These are phyloP conservation scores for Pelvicachromis taeniatus DNA, from an alignment of 2,113 vertebrate genomes.

Conservation along the genomic window DNA sequence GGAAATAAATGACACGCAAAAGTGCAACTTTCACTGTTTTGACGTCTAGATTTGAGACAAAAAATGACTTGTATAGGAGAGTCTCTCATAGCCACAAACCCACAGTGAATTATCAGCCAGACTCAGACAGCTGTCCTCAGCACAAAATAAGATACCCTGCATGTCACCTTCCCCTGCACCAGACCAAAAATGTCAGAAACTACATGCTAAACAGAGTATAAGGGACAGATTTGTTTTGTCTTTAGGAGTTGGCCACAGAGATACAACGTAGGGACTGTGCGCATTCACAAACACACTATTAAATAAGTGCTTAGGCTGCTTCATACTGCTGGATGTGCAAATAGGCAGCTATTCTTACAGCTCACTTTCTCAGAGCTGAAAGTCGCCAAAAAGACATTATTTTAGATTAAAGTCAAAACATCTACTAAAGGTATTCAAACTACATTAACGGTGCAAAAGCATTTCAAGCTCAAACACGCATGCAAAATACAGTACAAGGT, in stretches of 20 bases:
- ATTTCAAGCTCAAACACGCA: not conserved
- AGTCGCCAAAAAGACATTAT: not conserved
- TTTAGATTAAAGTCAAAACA: not conserved
- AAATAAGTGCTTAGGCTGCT: not conserved
- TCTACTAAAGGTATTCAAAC: not conserved
- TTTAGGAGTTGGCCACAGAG: not conserved
- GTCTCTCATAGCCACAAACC: not conserved
- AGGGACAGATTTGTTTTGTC: not conserved
- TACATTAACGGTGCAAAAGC: not conserved
- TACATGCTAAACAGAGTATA: not conserved
- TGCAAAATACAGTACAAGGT: not conserved
- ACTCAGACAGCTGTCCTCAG: not conserved
- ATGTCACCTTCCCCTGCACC: too few relatives aligned
- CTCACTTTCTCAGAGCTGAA: not conserved
- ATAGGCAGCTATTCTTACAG: not conserved
- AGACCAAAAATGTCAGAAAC: not conserved
- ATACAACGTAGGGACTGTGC: not conserved
- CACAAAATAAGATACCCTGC: not conserved
- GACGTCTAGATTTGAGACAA: not conserved
- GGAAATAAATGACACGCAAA: not conserved
- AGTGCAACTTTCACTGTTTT: not conserved
- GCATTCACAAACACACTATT: not conserved
- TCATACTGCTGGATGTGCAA: not conserved
- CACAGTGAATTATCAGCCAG: not conserved
- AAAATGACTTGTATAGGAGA: not conserved